phyloP scores from a whole-genome alignment of 92 coral and sea anemone genomes.

The Galaxea fascicularis region DNA sequence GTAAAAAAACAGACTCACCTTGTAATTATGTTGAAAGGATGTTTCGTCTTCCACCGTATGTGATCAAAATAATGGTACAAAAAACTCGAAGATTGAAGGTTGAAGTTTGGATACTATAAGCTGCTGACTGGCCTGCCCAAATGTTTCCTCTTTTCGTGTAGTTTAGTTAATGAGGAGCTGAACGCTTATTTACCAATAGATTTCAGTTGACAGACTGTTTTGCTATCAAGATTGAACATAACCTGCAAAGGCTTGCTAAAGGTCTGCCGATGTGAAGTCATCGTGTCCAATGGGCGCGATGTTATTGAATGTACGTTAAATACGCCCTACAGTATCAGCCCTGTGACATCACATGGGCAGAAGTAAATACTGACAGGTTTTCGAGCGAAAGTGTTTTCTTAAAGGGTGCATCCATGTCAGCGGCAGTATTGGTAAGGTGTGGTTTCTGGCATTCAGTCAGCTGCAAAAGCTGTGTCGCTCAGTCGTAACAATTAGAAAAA shows the following conservation, averaged over 20 bases:
- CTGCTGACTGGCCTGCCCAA: not conserved
- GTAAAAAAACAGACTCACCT: not conserved
- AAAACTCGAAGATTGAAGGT: not conserved
- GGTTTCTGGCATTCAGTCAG: slow-evolving; percentile 14
- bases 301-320: slow-evolving; percentile 23
- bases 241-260: not conserved
- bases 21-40: not conserved
- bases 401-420: slow-evolving; percentile 41
- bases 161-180: not conserved
- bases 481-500: not conserved
- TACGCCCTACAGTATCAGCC: slow-evolving; percentile 44
- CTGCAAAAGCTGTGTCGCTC: too few species aligned
- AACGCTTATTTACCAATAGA: not conserved
- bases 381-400: not conserved
- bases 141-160: not conserved
- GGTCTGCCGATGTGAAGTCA: slow-evolving; percentile 36
- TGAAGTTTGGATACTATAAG: too few species aligned
- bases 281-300: slow-evolving; percentile 13
- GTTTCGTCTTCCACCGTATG: not conserved
- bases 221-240: not conserved
- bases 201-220: not conserved
- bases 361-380: slow-evolving; percentile 6
- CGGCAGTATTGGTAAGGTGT: slow-evolving; percentile 22
- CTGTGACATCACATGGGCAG: slow-evolving; percentile 38
- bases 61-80: not conserved